Base-by-base conservation (phyloP, 64 coral and sea anemone genomes). In the Actinia equina region DNA sequence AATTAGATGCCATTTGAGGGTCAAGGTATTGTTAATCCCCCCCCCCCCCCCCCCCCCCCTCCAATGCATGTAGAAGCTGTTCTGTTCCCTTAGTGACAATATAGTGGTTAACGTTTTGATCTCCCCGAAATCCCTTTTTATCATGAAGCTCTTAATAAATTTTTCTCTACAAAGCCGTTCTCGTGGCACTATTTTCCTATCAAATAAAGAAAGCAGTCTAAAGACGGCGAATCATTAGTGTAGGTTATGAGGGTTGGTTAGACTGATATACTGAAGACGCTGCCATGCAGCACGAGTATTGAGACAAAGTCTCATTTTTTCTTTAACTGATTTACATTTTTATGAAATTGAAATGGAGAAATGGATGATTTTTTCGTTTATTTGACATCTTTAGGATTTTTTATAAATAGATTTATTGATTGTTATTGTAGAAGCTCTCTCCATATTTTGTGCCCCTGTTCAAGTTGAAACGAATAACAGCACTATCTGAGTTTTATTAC, bases 261-360 rank as follows among this genome's bases (percentile, higher is more conserved):
- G 77, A 79, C 77, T 79, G 77, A 81, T 19, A 81, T 81, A 81
- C 44, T 10, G 49, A 52, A 81, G 42, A 81, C 78, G 78, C 78
- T 81, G 78, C 78, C 78, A 81, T 81, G 78, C 78, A 81, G 78
- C 78, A 49, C 78, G 12, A 51, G 78, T 81, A 81, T 81, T 37
- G 78, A 81, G 78, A 81, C 78, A 16, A 44, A 81, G 78, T 81
- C 78, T 81, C 78, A 4, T 51, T 3, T 81, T 81, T 20, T 81
- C 44, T 79, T 22, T 81, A 57, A 14, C 55, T 57, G 11, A 57
- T 81, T 81, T 49, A 81, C 78, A 44, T 81, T 81, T 52, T 81
- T 81, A 81, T 81, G 27, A 81, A 81, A 57, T 57, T 57, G 55
- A 57, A 6, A 57, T 57, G 15, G 55, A 57, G 55, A 57, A 57